Evolutionary conservation across 2,797 vertebrate species (phyloP).

Genomic region (Anableps anableps): DNA sequence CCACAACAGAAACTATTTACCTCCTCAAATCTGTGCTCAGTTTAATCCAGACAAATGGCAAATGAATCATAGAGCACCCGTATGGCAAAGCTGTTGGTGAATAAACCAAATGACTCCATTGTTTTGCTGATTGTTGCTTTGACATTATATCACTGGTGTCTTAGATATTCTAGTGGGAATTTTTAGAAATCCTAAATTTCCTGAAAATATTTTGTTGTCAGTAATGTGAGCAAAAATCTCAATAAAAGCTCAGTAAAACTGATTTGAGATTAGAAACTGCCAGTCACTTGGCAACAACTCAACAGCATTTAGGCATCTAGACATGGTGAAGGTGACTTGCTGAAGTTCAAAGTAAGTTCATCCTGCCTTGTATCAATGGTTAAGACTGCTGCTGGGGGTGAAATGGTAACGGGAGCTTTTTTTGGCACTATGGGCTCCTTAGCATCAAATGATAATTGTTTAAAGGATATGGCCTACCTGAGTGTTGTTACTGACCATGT

Average conservation of each 20-base stretch:
- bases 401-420: too few relatives aligned
- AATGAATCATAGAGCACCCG: conserved; percentile 29
- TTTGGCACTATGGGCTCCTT: too few relatives aligned
- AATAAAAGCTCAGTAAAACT: background rate
- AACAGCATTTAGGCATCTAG: background rate
- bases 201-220: background rate
- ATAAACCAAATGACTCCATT: conserved; percentile 38
- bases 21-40: conserved; percentile 33
- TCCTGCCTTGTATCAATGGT: too few relatives aligned
- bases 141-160: background rate
- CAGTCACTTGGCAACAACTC: background rate
- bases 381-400: too few relatives aligned
- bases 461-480: too few relatives aligned
- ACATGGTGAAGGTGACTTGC: background rate
- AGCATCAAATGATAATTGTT: too few relatives aligned
- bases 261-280: background rate
- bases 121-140: conserved; percentile 17
- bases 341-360: background rate
- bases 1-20: conserved; percentile 37
- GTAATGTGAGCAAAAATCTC: background rate
- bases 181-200: background rate
- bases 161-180: background rate
- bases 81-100: conserved; percentile 13
- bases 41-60: conserved; percentile 38
- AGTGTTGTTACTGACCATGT: too few relatives aligned